Evolutionary conservation across 2,797 vertebrate species (phyloP).

Genomic region (Pagetopsis macropterus): DNA sequence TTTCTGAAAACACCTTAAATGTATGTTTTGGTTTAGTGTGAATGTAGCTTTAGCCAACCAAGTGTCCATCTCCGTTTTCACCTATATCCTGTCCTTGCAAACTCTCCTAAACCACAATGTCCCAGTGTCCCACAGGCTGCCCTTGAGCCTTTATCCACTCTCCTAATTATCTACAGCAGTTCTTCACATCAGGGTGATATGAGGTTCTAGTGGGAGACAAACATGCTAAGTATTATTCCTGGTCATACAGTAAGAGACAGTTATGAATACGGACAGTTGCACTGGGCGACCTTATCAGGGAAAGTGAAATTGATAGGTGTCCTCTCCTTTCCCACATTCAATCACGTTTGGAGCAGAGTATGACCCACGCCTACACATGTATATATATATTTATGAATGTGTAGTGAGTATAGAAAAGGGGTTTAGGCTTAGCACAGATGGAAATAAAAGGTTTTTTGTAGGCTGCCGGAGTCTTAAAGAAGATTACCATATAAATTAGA

Average conservation of each 20-base stretch:
- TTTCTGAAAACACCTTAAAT: too few species aligned
- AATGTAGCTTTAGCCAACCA: background rate
- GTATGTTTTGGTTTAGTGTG: too few species aligned
- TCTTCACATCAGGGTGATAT: slow-evolving; percentile 29
- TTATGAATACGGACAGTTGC: slow-evolving; percentile 15
- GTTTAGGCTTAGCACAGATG: slow-evolving; percentile 53
- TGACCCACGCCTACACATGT: slow-evolving; percentile 6
- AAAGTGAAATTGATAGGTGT: slow-evolving; percentile 18
- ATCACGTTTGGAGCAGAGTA: background rate
- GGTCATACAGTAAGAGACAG: slow-evolving; percentile 7
- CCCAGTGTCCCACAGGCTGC: background rate
- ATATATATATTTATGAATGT: slow-evolving; percentile 36
- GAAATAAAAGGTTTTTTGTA: slow-evolving; percentile 70
- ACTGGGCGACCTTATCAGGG: slow-evolving; percentile 8
- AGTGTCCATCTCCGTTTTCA: background rate
- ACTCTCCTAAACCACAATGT: slow-evolving; percentile 5
- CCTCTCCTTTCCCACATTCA: slow-evolving; percentile 5
- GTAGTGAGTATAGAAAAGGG: slow-evolving; percentile 42
- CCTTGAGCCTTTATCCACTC: slow-evolving; percentile 31
- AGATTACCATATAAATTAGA: slow-evolving; percentile 83
- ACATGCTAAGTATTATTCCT: slow-evolving; percentile 28
- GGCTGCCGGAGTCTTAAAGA: slow-evolving; percentile 73
- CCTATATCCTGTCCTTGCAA: slow-evolving; percentile 5
- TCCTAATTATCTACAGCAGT: slow-evolving; percentile 34
- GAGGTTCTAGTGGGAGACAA: slow-evolving; percentile 30